Conservation (phyloP, 2,113 vertebrate genomes). For the Plectropomus leopardus region DNA sequence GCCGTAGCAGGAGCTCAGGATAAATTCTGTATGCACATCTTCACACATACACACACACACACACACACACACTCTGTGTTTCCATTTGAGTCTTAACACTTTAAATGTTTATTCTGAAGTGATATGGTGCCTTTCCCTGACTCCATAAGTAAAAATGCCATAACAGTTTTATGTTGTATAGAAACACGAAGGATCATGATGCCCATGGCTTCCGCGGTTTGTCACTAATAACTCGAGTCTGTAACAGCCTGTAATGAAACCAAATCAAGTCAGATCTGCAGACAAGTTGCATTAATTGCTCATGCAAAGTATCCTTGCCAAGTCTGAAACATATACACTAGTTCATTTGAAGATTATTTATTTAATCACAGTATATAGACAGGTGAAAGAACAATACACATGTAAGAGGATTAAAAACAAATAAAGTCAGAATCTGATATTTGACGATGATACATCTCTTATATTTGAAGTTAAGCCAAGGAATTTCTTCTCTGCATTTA, state of each 20-base stretch:
- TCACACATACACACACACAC: too few relatives aligned
- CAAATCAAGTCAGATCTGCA: conserved; percentile 67
- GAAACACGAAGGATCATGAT: conserved; percentile 56
- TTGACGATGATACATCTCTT: conserved; percentile 26
- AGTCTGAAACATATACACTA: conserved; percentile 66
- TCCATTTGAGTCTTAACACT: conserved; percentile 85
- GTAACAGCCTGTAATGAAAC: conserved; percentile 77
- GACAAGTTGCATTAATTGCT: conserved; percentile 68
- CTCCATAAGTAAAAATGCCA: conserved; percentile 76
- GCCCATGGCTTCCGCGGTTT: conserved; percentile 65
- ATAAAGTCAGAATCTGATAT: conserved; percentile 56
- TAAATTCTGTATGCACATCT: conserved; percentile 74
- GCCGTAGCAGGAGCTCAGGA: conserved; percentile 78
- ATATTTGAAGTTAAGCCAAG: not conserved
- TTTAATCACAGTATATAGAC: conserved; percentile 77
- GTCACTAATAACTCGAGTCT: conserved; percentile 73
- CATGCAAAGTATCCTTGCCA: conserved; percentile 68
- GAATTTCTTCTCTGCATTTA: not conserved
- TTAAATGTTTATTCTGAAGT: conserved; percentile 82
- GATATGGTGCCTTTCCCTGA: conserved; percentile 85
- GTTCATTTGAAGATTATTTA: conserved; percentile 83
- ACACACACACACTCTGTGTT: too few relatives aligned
- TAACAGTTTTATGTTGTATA: conserved; percentile 77
- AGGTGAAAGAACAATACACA: conserved; percentile 52
- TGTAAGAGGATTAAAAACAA: conserved; percentile 62